Conservation (phyloP, 2,797 vertebrate genomes). For the Enteromius anoplus region DNA sequence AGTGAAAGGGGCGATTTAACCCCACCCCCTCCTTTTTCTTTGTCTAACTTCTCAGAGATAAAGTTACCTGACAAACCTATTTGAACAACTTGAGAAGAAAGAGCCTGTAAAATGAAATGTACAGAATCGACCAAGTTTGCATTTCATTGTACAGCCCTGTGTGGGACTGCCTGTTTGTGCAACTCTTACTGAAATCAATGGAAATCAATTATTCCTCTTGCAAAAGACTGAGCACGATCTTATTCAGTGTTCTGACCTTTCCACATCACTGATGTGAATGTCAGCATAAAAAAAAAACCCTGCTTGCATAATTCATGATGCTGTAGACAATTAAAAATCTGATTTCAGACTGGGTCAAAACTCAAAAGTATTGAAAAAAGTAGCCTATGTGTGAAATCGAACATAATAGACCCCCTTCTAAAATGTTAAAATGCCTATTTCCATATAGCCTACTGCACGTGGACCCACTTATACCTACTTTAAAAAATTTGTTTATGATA, state of each 20-base stretch:
- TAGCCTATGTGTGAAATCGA: background rate
- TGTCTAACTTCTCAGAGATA: slow-evolving; percentile 29
- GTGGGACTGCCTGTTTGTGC: slow-evolving; percentile 5
- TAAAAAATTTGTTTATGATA: background rate
- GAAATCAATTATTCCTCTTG: slow-evolving; percentile 36
- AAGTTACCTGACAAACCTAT: slow-evolving; percentile 36
- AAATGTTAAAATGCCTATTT: background rate
- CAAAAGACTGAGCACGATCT: background rate
- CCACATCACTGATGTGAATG: slow-evolving; percentile 16
- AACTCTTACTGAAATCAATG: slow-evolving; percentile 9
- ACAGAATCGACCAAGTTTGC: background rate
- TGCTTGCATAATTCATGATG: background rate
- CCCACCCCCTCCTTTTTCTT: slow-evolving; percentile 46
- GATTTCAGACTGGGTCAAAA: background rate
- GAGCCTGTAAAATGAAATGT: background rate
- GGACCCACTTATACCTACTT: background rate
- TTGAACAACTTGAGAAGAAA: background rate
- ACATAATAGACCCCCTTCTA: background rate
- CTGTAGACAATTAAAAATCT: background rate
- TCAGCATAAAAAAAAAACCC: background rate
- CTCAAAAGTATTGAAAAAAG: background rate
- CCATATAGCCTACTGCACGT: too few species aligned
- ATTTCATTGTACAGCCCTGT: background rate
- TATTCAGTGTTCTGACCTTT: slow-evolving; percentile 5
- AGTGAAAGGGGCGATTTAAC: slow-evolving; percentile 4